Conservation (phyloP, 2,797 vertebrate species). For the Graptemys geographica region DNA sequence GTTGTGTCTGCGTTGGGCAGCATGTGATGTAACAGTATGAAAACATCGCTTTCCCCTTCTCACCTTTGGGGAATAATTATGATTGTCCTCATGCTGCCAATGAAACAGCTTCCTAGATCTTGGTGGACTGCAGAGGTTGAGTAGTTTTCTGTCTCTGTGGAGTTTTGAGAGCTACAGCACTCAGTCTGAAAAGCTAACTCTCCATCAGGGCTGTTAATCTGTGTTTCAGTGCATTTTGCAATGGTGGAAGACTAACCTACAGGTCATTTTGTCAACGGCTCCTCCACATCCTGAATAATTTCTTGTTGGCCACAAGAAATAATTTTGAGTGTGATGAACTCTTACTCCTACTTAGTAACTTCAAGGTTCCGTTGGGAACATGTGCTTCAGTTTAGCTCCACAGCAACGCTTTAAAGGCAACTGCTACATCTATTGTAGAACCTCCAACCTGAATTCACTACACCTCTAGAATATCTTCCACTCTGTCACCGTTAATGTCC, state of each 20-base stretch:
- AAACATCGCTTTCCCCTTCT: not conserved
- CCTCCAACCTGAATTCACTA: not conserved
- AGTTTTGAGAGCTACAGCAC: not conserved
- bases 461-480: not conserved
- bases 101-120: not conserved
- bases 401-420: not conserved
- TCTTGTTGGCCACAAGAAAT: not conserved
- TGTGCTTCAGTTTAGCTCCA: not conserved
- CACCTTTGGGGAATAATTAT: not conserved
- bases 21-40: not conserved
- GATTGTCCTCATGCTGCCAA: not conserved
- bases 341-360: not conserved
- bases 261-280: rapidly evolving
- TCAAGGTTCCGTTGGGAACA: not conserved
- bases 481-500: not conserved
- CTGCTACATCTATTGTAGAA: not conserved
- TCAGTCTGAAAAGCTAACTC: not conserved
- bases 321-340: not conserved
- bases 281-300: not conserved
- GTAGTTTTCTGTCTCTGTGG: not conserved
- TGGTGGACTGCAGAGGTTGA: not conserved
- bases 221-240: not conserved
- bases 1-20: not conserved
- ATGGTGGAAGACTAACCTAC: not conserved
- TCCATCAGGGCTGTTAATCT: not conserved